phyloP scores from a whole-genome alignment of 2,797 vertebrate genomes.

The Coluber constrictor region DNA sequence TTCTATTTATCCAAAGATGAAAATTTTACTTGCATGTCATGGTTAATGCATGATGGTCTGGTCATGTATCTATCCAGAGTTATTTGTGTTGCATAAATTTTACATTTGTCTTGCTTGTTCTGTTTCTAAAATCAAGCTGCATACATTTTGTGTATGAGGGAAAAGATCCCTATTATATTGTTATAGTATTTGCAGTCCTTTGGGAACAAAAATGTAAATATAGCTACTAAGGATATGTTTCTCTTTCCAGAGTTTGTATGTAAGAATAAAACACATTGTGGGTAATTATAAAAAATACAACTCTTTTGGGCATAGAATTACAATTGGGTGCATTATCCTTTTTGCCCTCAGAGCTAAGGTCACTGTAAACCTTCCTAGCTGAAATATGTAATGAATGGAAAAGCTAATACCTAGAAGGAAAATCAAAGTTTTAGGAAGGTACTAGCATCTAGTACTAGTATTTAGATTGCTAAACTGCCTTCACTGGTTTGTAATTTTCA shows the following conservation, averaged over 20 bases:
- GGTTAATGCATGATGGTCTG: background rate
- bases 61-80: background rate
- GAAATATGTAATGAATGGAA: background rate
- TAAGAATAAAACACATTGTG: slow-evolving; percentile 14
- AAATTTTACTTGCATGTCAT: background rate
- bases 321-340: background rate
- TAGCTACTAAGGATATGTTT: background rate
- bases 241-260: background rate
- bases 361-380: background rate
- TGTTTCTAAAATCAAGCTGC: background rate
- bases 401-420: background rate
- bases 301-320: background rate
- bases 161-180: background rate
- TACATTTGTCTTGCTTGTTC: background rate
- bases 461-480: background rate
- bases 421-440: background rate
- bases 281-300: slow-evolving; percentile 22
- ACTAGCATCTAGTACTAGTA: too few relatives aligned
- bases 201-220: background rate
- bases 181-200: background rate
- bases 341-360: background rate
- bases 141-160: background rate
- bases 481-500: background rate
- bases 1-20: slow-evolving; percentile 1
- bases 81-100: background rate